These are phyloP conservation scores for Mus spretus DNA, from an alignment of 2,797 vertebrate species.

Conservation along the genomic window DNA sequence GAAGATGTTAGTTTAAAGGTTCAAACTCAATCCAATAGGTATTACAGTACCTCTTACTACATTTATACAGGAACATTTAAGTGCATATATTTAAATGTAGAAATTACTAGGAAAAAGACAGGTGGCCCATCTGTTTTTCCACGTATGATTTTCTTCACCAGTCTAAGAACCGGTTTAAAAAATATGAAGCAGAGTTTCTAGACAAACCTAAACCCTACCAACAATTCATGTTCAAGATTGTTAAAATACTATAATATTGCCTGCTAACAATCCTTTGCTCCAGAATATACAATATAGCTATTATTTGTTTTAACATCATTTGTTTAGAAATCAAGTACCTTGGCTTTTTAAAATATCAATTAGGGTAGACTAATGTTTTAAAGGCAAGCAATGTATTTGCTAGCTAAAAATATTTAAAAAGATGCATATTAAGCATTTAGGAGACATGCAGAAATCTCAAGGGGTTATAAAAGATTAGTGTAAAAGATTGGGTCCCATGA, in stretches of 20 bases:
- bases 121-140: not conserved
- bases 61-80: slow-evolving; percentile 23
- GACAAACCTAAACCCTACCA: not conserved
- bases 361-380: slow-evolving; percentile 14
- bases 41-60: slow-evolving; percentile 50
- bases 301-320: slow-evolving; percentile 41
- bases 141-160: slow-evolving; percentile 39
- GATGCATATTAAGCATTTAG: slow-evolving; percentile 33
- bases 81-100: not conserved
- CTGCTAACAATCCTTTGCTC: slow-evolving; percentile 17
- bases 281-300: slow-evolving; percentile 26
- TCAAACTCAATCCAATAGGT: slow-evolving; percentile 17
- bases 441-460: slow-evolving; percentile 54
- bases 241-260: not conserved
- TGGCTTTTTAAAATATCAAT: slow-evolving; percentile 20
- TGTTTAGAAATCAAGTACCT: slow-evolving; percentile 38
- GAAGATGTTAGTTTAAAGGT: slow-evolving; percentile 35
- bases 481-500: slow-evolving; percentile 37
- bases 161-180: slow-evolving; percentile 47
- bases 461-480: slow-evolving; percentile 2
- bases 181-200: slow-evolving; percentile 34
- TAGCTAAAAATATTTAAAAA: slow-evolving; percentile 3
- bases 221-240: slow-evolving; percentile 4
- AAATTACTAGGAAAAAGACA: not conserved
- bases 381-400: slow-evolving; percentile 26